Evolutionary conservation across 92 coral and sea anemone species (phyloP).

Genomic region (Paragorgia papillata): DNA sequence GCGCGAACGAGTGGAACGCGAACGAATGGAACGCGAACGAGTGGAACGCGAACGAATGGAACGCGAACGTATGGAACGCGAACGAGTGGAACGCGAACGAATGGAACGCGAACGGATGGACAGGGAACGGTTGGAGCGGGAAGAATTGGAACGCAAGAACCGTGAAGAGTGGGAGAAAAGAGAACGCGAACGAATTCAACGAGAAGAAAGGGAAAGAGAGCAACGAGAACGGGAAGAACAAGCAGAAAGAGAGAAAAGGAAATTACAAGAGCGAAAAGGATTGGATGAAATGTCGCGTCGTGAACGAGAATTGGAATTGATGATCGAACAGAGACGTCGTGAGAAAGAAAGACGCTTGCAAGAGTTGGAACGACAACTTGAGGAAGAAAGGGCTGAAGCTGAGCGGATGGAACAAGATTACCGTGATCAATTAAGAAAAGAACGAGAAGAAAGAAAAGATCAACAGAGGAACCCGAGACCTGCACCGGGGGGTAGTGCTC

Average conservation of each 20-base stretch:
- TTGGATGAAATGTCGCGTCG: constrained; percentile 54
- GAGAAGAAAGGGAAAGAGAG: constrained; percentile 58
- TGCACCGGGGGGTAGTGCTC: constrained; percentile 54
- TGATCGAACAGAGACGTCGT: constrained; percentile 37
- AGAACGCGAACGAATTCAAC: constrained; percentile 61
- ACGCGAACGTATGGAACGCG: constrained; percentile 53
- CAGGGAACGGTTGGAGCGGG: constrained; percentile 51
- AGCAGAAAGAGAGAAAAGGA: constrained; percentile 40
- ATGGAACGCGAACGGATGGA: constrained; percentile 56
- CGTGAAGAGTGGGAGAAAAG: constrained; percentile 61
- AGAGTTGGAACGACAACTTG: constrained; percentile 15
- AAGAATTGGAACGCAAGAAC: constrained; percentile 59
- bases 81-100: constrained; percentile 57
- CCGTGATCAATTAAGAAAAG: neutral
- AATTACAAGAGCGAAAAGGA: constrained; percentile 60
- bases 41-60: constrained; percentile 57
- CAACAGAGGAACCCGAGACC: constrained; percentile 18
- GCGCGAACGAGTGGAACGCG: constrained; percentile 54
- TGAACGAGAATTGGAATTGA: constrained; percentile 28
- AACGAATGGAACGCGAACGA: constrained; percentile 57
- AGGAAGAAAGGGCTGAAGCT: constrained; percentile 16
- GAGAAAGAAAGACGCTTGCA: constrained; percentile 26
- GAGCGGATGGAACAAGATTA: constrained; percentile 24
- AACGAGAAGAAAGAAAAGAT: constrained; percentile 17
- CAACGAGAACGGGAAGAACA: constrained; percentile 62